Evolutionary conservation across 2,797 vertebrate genomes (phyloP).

Genomic region (Pipistrellus nathusii): DNA sequence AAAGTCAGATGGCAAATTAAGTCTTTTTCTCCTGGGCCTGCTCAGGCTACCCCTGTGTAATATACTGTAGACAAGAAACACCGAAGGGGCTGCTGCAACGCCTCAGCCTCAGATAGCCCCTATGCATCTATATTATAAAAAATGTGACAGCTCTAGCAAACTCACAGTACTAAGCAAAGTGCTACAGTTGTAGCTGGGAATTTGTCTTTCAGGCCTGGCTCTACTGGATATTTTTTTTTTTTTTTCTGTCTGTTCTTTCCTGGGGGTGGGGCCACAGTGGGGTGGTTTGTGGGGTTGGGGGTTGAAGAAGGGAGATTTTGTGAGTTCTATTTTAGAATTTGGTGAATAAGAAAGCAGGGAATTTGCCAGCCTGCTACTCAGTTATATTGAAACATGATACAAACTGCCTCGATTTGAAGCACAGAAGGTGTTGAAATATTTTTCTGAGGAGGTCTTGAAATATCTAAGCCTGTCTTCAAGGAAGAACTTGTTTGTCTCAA

Average conservation of each 20-base stretch:
- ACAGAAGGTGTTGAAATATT: slow-evolving; percentile 81
- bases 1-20: not conserved
- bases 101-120: slow-evolving; percentile 65
- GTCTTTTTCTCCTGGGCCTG: slow-evolving; percentile 42
- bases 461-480: slow-evolving; percentile 76
- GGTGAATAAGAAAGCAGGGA: slow-evolving; percentile 78
- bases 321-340: slow-evolving; percentile 77
- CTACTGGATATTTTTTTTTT: not conserved
- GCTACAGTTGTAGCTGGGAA: slow-evolving; percentile 75
- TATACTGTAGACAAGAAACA: slow-evolving; percentile 57
- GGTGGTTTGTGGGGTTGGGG: slow-evolving; percentile 19
- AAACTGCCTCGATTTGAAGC: slow-evolving; percentile 79
- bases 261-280: slow-evolving; percentile 45
- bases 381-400: slow-evolving; percentile 74
- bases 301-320: slow-evolving; percentile 58
- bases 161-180: slow-evolving; percentile 74
- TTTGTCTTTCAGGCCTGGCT: slow-evolving; percentile 75
- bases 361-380: slow-evolving; percentile 79
- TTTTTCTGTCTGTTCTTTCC: slow-evolving; percentile 59
- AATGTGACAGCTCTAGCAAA: slow-evolving; percentile 73
- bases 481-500: slow-evolving; percentile 77
- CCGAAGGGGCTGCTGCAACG: slow-evolving; percentile 34
- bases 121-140: slow-evolving; percentile 78
- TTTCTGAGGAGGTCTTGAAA: slow-evolving; percentile 76
- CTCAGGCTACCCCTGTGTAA: not conserved